These are phyloP conservation scores for Meloidogyne chitwoodi DNA, from an alignment of 1,140 invertebrate genomes.

Conservation along the genomic window DNA sequence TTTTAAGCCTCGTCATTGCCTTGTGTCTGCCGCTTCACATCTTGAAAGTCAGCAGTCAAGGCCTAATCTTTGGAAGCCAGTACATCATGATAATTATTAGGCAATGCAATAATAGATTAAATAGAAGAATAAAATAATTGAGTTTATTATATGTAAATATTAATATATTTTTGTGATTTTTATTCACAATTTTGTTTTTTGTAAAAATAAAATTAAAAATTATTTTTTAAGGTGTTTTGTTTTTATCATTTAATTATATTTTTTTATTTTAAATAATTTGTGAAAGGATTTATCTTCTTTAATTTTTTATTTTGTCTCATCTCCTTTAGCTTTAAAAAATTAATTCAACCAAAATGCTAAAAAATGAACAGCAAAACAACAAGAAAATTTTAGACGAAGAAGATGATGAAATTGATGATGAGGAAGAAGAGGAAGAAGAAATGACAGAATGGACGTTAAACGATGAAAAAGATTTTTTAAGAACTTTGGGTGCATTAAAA, in stretches of 20 bases:
- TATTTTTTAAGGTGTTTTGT: too few relatives aligned
- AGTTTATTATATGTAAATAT: not conserved
- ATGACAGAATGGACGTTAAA: constrained; percentile 63
- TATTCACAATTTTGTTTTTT: too few relatives aligned
- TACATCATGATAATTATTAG: not conserved
- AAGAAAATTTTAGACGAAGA: not conserved
- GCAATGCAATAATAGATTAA: not conserved
- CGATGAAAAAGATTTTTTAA: constrained; percentile 79
- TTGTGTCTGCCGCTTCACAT: not conserved
- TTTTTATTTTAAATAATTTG: too few relatives aligned
- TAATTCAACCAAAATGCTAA: too few relatives aligned
- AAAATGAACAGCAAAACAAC: too few relatives aligned
- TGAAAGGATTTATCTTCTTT: too few relatives aligned
- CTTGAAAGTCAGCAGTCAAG: not conserved
- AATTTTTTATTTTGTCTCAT: too few relatives aligned
- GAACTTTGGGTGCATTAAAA: constrained; percentile 77
- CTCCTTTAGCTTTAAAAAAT: too few relatives aligned
- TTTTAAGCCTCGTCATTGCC: not conserved
- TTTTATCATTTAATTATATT: too few relatives aligned
- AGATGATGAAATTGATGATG: not conserved
- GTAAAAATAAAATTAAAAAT: too few relatives aligned
- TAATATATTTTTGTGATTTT: not conserved
- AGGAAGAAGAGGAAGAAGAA: not conserved
- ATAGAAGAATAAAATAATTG: not conserved
- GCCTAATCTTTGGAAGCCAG: not conserved